phyloP scores from a whole-genome alignment of 2,888 invertebrate genomes.

The Calliopum simillimum region DNA sequence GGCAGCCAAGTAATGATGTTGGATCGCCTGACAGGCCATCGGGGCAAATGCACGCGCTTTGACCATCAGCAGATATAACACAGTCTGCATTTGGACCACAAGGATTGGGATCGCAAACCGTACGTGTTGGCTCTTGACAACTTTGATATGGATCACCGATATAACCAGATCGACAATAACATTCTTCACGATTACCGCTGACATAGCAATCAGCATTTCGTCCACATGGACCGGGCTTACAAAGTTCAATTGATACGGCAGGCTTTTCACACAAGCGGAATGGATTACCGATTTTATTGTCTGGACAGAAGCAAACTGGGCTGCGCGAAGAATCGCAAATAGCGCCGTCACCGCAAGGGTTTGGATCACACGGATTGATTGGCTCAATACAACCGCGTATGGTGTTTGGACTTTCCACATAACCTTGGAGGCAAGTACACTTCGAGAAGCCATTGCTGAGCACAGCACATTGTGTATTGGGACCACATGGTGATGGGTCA shows the following conservation, averaged over 20 bases:
- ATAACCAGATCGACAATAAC: conserved; percentile 82
- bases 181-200: conserved; percentile 83
- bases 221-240: conserved; percentile 87
- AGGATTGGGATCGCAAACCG: conserved; percentile 82
- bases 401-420: conserved; percentile 88
- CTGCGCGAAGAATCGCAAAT: conserved; percentile 82
- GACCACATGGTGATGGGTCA: conserved; percentile 87
- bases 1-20: conserved; percentile 77
- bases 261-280: conserved; percentile 79
- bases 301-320: conserved; percentile 89
- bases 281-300: conserved; percentile 84
- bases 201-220: conserved; percentile 87
- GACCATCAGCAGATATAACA: conserved; percentile 75
- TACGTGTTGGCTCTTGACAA: conserved; percentile 77
- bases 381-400: conserved; percentile 86
- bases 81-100: conserved; percentile 85
- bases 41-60: conserved; percentile 79
- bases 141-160: conserved; percentile 83
- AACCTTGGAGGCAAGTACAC: conserved; percentile 87
- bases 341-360: conserved; percentile 83
- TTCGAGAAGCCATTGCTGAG: conserved; percentile 84
- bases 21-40: conserved; percentile 84
- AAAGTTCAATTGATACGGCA: conserved; percentile 73
- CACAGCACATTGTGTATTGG: conserved; percentile 86
- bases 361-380: conserved; percentile 84